Percentiles rank a stretch among this genome's conserved stretches.
Evolutionary conservation across 2,888 invertebrate genomes (phyloP).

Genomic region (Germaria angustata): DNA sequence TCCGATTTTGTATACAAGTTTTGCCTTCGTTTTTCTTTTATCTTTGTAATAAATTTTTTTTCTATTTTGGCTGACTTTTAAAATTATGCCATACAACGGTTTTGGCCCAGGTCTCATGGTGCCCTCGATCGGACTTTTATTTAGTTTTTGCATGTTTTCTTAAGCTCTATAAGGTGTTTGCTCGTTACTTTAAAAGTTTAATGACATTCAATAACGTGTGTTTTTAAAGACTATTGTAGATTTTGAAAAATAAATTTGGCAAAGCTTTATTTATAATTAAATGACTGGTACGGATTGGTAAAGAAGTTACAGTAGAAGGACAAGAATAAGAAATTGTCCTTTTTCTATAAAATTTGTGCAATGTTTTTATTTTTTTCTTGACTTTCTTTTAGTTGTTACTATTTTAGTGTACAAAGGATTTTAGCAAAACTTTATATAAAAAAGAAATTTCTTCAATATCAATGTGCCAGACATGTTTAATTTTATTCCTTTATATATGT

Average conservation of each 20-base stretch:
- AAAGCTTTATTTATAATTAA: conserved; percentile 20
- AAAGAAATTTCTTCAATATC: conserved; percentile 18
- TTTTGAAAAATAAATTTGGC: conserved; percentile 20
- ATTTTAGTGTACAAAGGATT: conserved; percentile 15
- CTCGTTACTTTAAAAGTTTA: conserved; percentile 8
- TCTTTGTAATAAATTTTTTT: no score
- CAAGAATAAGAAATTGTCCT: neutral
- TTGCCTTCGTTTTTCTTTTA: no score
- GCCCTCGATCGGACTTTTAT: neutral
- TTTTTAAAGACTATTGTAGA: neutral
- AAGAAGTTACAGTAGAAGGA: neutral
- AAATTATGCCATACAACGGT: no score
- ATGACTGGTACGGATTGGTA: neutral
- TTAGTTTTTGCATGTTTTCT: neutral
- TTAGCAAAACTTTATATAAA: conserved; percentile 18
- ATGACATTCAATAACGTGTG: neutral
- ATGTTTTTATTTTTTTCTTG: no score
- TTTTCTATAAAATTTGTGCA: no score
- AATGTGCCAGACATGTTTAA: conserved; percentile 63
- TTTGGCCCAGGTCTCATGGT: no score
- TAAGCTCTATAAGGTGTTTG: conserved; percentile 20
- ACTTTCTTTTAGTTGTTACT: no score
- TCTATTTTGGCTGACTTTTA: no score
- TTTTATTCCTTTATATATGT: conserved; percentile 27
- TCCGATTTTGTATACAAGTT: no score